Evolutionary conservation across 2,113 vertebrate genomes (phyloP).

Genomic region (Colaptes auratus): DNA sequence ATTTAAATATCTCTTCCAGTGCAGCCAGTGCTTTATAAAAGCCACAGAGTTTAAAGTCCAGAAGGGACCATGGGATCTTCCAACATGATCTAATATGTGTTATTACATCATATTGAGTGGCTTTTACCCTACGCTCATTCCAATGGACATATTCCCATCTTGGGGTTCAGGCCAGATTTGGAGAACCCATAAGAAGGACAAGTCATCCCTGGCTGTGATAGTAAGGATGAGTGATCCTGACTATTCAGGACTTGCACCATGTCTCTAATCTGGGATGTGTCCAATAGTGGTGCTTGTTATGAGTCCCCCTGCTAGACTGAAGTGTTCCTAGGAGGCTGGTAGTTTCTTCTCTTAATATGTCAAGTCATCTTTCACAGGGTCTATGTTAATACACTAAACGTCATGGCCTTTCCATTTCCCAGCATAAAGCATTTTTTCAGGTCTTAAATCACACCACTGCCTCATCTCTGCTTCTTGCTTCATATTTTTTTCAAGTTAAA

Average conservation of each 20-base stretch:
- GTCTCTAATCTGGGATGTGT: not conserved
- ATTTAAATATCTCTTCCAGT: conserved; percentile 6
- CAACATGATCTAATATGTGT: not conserved
- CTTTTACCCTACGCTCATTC: not conserved
- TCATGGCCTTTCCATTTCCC: not conserved
- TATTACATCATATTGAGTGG: not conserved
- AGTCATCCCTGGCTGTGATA: not conserved
- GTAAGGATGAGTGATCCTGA: not conserved
- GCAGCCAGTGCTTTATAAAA: conserved; percentile 14
- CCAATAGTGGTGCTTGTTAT: not conserved
- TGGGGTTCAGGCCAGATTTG: not conserved
- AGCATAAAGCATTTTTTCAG: not conserved
- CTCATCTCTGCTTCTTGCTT: not conserved
- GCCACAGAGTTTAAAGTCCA: conserved; percentile 10
- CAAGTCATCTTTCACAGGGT: not conserved
- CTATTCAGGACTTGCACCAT: not conserved
- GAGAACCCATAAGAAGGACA: not conserved
- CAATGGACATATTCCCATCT: not conserved
- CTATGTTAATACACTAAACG: not conserved
- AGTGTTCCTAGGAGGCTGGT: not conserved
- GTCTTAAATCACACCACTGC: not conserved
- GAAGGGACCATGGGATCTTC: not conserved
- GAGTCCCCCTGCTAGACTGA: not conserved
- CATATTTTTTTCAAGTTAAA: not conserved
- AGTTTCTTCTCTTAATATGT: not conserved